Percentiles rank a stretch among this genome's conserved stretches.
phyloP scores from a whole-genome alignment of 2,888 invertebrate genomes.

The Xanthorhoe designata region DNA sequence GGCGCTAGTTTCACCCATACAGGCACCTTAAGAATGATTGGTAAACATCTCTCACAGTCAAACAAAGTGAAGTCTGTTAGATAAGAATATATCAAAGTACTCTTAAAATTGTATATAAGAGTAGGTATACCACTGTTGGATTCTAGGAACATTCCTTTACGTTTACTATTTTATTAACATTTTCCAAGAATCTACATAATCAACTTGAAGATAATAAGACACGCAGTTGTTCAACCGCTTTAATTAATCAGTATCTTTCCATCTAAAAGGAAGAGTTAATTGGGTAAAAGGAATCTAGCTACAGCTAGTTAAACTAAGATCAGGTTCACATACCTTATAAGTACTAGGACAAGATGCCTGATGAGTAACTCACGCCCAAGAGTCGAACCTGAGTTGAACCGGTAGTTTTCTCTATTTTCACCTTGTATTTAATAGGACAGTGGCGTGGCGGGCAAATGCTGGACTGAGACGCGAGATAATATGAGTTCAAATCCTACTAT shows the following conservation, averaged over 20 bases:
- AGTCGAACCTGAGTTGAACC: conserved; percentile 11
- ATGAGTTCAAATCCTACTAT: neutral
- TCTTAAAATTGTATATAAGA: no score
- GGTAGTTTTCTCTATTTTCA: conserved; percentile 11
- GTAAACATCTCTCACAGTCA: no score
- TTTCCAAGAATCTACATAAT: neutral
- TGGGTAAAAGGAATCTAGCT: conserved; percentile 37
- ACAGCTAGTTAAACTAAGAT: neutral
- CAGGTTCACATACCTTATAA: conserved; percentile 34
- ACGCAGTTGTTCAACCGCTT: neutral
- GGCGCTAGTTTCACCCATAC: no score
- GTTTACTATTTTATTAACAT: neutral
- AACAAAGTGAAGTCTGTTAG: no score
- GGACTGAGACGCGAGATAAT: neutral
- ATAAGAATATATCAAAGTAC: no score
- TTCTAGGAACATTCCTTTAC: neutral
- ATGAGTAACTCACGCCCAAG: conserved; percentile 30
- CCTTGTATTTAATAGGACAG: neutral
- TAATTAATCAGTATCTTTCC: conserved; percentile 2
- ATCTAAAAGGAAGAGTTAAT: conserved; percentile 37
- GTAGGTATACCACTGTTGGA: neutral
- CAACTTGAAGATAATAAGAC: neutral
- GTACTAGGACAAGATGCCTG: conserved; percentile 21
- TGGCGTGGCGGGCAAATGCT: neutral
- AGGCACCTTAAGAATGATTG: no score